Conservation (phyloP, 2,888 invertebrate species). For the Drosophila meridiana region DNA sequence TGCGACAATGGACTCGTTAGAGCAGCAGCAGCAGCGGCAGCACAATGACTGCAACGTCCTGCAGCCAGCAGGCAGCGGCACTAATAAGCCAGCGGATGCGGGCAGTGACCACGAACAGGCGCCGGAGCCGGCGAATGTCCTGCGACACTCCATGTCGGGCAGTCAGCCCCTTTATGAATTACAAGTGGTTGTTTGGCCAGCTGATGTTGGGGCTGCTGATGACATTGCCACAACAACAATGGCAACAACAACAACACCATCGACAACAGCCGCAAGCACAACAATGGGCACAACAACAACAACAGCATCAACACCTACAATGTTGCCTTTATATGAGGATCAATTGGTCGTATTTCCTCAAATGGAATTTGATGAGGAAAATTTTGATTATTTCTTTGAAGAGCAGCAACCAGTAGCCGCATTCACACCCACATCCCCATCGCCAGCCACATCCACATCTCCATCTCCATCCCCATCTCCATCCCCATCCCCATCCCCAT, state of each 20-base stretch:
- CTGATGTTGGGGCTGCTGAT: constrained; percentile 66
- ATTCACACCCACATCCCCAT: not conserved
- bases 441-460: constrained; percentile 5
- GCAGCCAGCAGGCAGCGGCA: constrained; percentile 16
- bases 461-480: not conserved
- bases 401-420: constrained; percentile 37
- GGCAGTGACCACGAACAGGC: constrained; percentile 40
- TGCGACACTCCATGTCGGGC: constrained; percentile 40
- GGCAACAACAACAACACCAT: constrained; percentile 8
- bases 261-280: constrained; percentile 11
- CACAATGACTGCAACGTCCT: constrained; percentile 49
- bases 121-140: constrained; percentile 14
- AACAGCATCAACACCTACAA: constrained; percentile 45
- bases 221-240: constrained; percentile 39
- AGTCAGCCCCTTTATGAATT: constrained; percentile 78
- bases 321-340: constrained; percentile 71
- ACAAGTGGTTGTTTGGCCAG: constrained; percentile 82
- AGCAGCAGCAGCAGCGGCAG: constrained; percentile 31
- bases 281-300: constrained; percentile 9
- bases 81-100: constrained; percentile 68
- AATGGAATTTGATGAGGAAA: constrained; percentile 68
- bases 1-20: constrained; percentile 80
- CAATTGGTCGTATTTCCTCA: constrained; percentile 76
- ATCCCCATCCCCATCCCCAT: constrained; percentile 1
- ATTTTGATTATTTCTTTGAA: constrained; percentile 70